A percentile compares a stretch with the other conserved stretches of the same genome.
phyloP scores from a whole-genome alignment of 2,113 vertebrate species.

The Phycodurus eques region DNA sequence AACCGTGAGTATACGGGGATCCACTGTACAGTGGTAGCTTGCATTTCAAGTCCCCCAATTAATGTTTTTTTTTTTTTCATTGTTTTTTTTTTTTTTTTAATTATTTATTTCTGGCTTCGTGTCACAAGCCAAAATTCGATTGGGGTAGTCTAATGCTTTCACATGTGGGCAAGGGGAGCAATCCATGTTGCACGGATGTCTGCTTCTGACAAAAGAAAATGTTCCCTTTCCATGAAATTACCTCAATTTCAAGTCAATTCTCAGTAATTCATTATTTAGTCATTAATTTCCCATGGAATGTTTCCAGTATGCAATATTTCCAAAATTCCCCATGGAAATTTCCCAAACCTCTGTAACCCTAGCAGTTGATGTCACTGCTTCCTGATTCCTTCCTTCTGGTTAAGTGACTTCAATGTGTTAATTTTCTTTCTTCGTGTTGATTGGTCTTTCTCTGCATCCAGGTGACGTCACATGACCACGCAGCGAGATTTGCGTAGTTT shows the following conservation, averaged over 20 bases:
- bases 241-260: background rate
- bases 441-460: conserved; percentile 13
- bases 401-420: background rate
- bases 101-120: too few species aligned
- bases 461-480: conserved; percentile 80
- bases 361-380: conserved; percentile 4
- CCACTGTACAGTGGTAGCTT: too few species aligned
- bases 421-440: conserved; percentile 10
- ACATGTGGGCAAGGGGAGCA: too few species aligned
- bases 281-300: too few species aligned
- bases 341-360: background rate
- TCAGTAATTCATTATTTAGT: too few species aligned
- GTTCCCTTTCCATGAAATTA: background rate
- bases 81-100: too few species aligned
- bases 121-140: too few species aligned
- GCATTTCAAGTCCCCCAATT: too few species aligned
- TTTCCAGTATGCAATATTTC: background rate
- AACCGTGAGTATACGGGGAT: too few species aligned
- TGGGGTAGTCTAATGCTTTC: too few species aligned
- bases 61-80: too few species aligned
- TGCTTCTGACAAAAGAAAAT: background rate
- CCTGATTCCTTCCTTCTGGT: background rate
- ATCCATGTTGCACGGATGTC: too few species aligned
- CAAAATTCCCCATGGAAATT: background rate
- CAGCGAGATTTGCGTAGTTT: conserved; percentile 89